Conservation (phyloP, 2,888 invertebrate species). For the Pterostichus madidus region DNA sequence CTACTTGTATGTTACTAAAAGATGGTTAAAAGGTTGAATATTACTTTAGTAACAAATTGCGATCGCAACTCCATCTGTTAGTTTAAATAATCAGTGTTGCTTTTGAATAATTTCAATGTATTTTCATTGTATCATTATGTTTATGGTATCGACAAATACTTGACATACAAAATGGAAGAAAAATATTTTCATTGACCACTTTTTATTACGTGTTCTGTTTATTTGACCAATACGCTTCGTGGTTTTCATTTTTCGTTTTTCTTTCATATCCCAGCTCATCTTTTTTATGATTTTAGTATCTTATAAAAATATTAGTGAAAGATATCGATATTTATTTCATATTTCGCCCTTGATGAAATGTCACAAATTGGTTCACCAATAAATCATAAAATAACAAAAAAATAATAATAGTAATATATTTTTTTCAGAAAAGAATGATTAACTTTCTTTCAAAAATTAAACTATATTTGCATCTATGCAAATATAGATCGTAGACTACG, state of each 20-base stretch:
- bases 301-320: conserved; percentile 29
- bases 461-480: too few species aligned
- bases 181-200: conserved; percentile 39
- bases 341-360: too few species aligned
- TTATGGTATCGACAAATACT: conserved; percentile 1
- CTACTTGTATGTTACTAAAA: too few species aligned
- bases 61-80: neutral
- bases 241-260: conserved; percentile 38
- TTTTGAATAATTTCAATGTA: conserved; percentile 30
- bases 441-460: too few species aligned
- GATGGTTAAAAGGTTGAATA: too few species aligned
- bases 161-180: conserved; percentile 26
- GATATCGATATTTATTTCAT: conserved; percentile 20
- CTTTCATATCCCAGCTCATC: conserved; percentile 24
- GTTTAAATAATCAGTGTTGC: conserved; percentile 21
- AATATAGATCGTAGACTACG: too few species aligned
- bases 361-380: too few species aligned
- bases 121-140: conserved; percentile 19
- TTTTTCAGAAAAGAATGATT: too few species aligned
- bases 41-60: neutral
- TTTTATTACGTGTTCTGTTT: conserved; percentile 49
- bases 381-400: too few species aligned
- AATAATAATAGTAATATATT: too few species aligned
- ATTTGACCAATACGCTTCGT: conserved; percentile 37
- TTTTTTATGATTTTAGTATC: conserved; percentile 28